Conservation (phyloP, 2,797 vertebrate genomes). For the Graptemys geographica region DNA sequence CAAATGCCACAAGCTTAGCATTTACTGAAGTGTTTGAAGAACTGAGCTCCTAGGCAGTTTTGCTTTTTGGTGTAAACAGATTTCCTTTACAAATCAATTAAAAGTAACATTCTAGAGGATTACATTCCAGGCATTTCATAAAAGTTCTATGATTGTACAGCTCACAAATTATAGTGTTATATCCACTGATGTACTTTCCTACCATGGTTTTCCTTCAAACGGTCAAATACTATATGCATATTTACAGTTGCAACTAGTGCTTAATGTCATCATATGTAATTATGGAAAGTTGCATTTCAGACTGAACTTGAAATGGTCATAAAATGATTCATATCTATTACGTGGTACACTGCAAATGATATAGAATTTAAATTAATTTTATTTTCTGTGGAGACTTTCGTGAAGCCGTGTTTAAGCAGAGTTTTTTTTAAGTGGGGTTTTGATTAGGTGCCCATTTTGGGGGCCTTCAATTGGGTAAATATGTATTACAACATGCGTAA, state of each 20-base stretch:
- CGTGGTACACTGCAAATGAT: not conserved
- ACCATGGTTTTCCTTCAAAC: not conserved
- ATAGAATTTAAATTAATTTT: not conserved
- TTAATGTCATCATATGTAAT: not conserved
- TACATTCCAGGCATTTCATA: not conserved
- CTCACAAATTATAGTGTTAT: rapidly evolving
- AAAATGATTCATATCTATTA: conserved; percentile 1
- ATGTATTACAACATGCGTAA: not conserved
- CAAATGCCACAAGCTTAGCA: not conserved
- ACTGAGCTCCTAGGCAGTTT: not conserved
- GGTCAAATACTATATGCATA: not conserved
- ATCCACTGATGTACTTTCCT: not conserved
- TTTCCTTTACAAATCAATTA: not conserved
- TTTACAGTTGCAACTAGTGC: not conserved
- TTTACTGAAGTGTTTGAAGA: not conserved
- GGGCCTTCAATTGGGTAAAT: not conserved
- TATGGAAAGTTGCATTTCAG: not conserved
- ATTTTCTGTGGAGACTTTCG: not conserved
- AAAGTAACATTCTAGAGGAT: rapidly evolving
- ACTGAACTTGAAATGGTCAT: not conserved
- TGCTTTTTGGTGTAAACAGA: not conserved
- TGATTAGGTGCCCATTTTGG: not conserved
- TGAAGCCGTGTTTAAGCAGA: not conserved
- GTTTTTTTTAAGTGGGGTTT: not conserved
- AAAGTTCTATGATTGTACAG: not conserved